Conservation (phyloP, 2,797 vertebrate species). For the Manis javanica region DNA sequence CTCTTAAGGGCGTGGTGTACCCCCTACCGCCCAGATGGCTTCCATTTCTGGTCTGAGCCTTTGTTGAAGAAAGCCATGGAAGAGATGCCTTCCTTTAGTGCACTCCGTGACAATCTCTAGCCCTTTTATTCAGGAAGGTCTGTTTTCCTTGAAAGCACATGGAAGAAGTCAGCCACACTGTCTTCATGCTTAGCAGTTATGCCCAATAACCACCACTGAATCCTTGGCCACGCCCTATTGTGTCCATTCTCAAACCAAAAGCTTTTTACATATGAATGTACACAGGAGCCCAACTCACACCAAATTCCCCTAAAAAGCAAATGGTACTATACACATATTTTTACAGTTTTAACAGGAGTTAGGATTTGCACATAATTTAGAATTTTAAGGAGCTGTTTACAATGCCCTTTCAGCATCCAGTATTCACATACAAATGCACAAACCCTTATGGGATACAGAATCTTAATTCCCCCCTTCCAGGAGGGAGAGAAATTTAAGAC, state of each 20-base stretch:
- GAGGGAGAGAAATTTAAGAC: not conserved
- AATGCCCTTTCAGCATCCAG: not conserved
- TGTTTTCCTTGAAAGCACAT: not conserved
- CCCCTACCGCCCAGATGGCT: not conserved
- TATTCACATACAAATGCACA: not conserved
- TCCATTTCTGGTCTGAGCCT: not conserved
- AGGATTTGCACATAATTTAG: not conserved
- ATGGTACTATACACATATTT: not conserved
- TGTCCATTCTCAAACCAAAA: not conserved
- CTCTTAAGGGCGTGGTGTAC: rapidly evolving
- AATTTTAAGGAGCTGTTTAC: not conserved
- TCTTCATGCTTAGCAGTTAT: not conserved
- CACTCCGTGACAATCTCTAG: not conserved
- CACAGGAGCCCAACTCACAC: not conserved
- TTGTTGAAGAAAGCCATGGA: not conserved
- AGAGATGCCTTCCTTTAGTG: not conserved
- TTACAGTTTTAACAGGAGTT: not conserved
- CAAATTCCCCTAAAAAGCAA: not conserved
- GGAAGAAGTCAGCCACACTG: not conserved
- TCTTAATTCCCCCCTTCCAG: not conserved
- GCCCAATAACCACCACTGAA: not conserved
- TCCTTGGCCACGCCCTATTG: not conserved
- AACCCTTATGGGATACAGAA: not conserved
- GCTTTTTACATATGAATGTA: not conserved
- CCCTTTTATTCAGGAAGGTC: not conserved